A percentile compares a stretch with the other conserved stretches of the same genome.
These are phyloP conservation scores for Anabas testudineus DNA, from an alignment of 2,797 vertebrate genomes.

Conservation along the genomic window DNA sequence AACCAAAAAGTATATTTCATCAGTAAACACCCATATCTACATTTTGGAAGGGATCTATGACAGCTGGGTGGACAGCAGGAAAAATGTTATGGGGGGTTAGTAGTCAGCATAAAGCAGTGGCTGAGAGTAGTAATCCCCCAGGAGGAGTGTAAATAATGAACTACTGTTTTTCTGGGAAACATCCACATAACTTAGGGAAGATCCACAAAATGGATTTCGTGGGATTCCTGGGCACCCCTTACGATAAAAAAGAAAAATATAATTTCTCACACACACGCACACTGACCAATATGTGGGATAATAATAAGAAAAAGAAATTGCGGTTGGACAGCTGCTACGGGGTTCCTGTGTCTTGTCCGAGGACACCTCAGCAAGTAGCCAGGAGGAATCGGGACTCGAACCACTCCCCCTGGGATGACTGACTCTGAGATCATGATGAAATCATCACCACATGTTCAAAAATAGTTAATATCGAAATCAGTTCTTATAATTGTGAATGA, in stretches of 20 bases:
- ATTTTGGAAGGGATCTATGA: background rate
- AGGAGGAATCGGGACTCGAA: too few relatives aligned
- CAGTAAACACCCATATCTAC: fast-evolving
- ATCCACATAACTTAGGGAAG: background rate
- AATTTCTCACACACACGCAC: background rate
- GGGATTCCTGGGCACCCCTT: slow-evolving; percentile 12
- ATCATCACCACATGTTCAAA: too few relatives aligned
- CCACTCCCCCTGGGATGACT: too few relatives aligned
- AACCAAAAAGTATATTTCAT: background rate
- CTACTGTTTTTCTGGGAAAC: background rate
- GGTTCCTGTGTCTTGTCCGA: too few relatives aligned
- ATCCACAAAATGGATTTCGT: background rate
- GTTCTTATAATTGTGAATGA: slow-evolving; percentile 21
- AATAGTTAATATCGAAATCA: slow-evolving; percentile 40
- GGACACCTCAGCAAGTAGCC: too few relatives aligned
- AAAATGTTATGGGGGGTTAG: background rate
- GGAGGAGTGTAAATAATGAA: background rate
- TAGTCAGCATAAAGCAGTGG: too few relatives aligned
- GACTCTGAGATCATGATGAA: too few relatives aligned
- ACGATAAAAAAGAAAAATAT: slow-evolving; percentile 4
- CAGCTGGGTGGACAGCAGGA: background rate
- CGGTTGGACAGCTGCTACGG: too few relatives aligned
- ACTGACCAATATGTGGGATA: too few relatives aligned
- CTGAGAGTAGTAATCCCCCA: too few relatives aligned
- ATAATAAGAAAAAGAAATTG: too few relatives aligned